Evolutionary conservation across 1,140 invertebrate genomes (phyloP).

Genomic region (Dendroctonus ponderosae): DNA sequence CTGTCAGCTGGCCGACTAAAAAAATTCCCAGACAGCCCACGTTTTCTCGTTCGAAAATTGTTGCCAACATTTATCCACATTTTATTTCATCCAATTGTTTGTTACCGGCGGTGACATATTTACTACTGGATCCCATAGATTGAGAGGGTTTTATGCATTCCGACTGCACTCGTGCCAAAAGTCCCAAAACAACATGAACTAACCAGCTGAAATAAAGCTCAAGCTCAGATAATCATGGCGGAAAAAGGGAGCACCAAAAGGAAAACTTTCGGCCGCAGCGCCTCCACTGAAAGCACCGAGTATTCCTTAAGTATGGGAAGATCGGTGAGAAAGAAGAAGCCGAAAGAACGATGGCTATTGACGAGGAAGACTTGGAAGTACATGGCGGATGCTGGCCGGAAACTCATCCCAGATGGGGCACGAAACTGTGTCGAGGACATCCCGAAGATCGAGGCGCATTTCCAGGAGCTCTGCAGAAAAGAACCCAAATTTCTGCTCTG

Average conservation of each 20-base stretch:
- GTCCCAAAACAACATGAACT: slow-evolving; percentile 14
- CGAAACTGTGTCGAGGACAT: slow-evolving; percentile 71
- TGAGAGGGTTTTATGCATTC: slow-evolving; percentile 27
- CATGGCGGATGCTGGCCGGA: slow-evolving; percentile 84
- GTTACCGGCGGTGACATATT: slow-evolving; percentile 12
- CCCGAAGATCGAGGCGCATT: slow-evolving; percentile 77
- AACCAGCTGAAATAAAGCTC: slow-evolving; percentile 1
- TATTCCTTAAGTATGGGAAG: slow-evolving; percentile 53
- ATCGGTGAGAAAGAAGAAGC: slow-evolving; percentile 56
- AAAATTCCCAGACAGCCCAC: slow-evolving; percentile 19
- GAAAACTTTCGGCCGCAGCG: slow-evolving; percentile 43
- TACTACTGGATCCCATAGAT: slow-evolving; percentile 14
- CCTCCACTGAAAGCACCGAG: slow-evolving; percentile 47
- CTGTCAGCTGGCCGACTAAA: slow-evolving; percentile 20
- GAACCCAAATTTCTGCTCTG: slow-evolving; percentile 77
- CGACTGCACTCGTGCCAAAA: slow-evolving; percentile 12
- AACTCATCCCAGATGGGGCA: slow-evolving; percentile 74
- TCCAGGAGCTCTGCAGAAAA: slow-evolving; percentile 75
- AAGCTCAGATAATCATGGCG: slow-evolving; percentile 36
- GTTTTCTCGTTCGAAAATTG: slow-evolving; percentile 8
- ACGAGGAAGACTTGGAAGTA: slow-evolving; percentile 87
- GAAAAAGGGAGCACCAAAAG: slow-evolving; percentile 40
- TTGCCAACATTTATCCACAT: slow-evolving; percentile 29
- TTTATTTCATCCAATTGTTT: slow-evolving; percentile 31
- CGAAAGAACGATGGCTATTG: slow-evolving; percentile 78